A percentile compares a stretch with the other conserved stretches of the same genome.
These are phyloP conservation scores for Dunckerocampus dactyliophorus DNA, from an alignment of 2,113 vertebrate genomes.

Conservation along the genomic window DNA sequence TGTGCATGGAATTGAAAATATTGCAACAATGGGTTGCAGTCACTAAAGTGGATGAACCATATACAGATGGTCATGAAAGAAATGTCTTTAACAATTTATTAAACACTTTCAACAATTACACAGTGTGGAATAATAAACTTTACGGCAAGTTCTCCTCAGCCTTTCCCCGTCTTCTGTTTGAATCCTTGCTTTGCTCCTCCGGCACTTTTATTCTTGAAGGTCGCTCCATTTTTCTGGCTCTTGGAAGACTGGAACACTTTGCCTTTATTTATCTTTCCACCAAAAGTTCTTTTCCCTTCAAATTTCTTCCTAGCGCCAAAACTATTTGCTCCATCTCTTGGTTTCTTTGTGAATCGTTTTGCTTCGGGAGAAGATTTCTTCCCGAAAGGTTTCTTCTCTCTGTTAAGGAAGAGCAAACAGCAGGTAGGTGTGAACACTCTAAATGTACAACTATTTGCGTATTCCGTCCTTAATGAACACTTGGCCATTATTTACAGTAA, in stretches of 20 bases:
- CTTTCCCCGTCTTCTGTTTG: slow-evolving; percentile 64
- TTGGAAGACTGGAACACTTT: slow-evolving; percentile 44
- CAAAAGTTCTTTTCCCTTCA: slow-evolving; percentile 30
- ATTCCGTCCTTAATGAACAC: too few species aligned
- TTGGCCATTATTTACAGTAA: too few species aligned
- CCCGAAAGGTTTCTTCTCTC: background rate
- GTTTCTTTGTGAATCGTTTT: slow-evolving; percentile 51
- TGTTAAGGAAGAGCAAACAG: slow-evolving; percentile 69
- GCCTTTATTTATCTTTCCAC: slow-evolving; percentile 43
- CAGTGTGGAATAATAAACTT: too few species aligned
- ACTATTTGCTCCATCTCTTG: slow-evolving; percentile 29
- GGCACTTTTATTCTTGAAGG: slow-evolving; percentile 48
- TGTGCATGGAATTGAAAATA: background rate
- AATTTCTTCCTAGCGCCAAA: slow-evolving; percentile 54
- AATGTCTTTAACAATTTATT: background rate
- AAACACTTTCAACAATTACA: too few species aligned
- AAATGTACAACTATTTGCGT: too few species aligned
- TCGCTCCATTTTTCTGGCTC: slow-evolving; percentile 48
- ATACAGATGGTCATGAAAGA: background rate
- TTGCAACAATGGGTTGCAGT: background rate
- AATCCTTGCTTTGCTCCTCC: slow-evolving; percentile 54
- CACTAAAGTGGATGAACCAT: background rate
- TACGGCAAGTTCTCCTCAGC: slow-evolving; percentile 33
- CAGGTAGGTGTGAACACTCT: slow-evolving; percentile 62
- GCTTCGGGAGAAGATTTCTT: slow-evolving; percentile 35